Percentiles rank a stretch among this genome's conserved stretches.
Conservation (phyloP, 2,113 vertebrate species). For the Bungarus multicinctus region DNA sequence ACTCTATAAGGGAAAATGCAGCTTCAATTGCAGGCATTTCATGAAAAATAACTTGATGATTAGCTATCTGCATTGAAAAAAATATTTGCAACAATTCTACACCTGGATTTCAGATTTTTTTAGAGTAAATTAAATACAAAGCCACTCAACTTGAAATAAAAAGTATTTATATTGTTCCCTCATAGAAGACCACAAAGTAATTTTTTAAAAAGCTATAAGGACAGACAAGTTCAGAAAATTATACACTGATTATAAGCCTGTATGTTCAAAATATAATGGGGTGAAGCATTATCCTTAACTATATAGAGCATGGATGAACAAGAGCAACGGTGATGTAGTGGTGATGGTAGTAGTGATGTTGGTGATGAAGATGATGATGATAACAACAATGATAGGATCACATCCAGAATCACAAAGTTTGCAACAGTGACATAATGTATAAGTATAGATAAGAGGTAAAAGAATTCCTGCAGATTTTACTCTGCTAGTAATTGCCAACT, state of each 20-base stretch:
- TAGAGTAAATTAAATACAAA: background rate
- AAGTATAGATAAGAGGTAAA: background rate
- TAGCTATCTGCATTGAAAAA: constrained; percentile 5
- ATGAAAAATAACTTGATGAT: constrained; percentile 40
- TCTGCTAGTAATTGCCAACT: background rate
- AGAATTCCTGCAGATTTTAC: background rate
- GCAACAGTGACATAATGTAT: background rate
- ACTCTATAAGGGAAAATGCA: constrained; percentile 49
- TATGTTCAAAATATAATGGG: background rate
- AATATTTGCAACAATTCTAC: background rate
- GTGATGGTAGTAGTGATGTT: background rate
- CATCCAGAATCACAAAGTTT: background rate
- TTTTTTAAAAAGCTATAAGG: background rate
- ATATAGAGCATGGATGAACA: background rate
- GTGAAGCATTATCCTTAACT: background rate
- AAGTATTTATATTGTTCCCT: background rate
- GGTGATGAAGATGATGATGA: background rate
- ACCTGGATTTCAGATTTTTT: constrained; percentile 1
- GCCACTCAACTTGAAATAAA: background rate
- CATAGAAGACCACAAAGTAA: background rate
- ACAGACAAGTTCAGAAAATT: background rate
- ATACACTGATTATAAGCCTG: background rate
- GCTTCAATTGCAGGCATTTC: constrained; percentile 54
- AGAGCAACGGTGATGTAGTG: background rate
- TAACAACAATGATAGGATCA: background rate